phyloP scores from a whole-genome alignment of 2,113 vertebrate species.

The Cathartes aura region DNA sequence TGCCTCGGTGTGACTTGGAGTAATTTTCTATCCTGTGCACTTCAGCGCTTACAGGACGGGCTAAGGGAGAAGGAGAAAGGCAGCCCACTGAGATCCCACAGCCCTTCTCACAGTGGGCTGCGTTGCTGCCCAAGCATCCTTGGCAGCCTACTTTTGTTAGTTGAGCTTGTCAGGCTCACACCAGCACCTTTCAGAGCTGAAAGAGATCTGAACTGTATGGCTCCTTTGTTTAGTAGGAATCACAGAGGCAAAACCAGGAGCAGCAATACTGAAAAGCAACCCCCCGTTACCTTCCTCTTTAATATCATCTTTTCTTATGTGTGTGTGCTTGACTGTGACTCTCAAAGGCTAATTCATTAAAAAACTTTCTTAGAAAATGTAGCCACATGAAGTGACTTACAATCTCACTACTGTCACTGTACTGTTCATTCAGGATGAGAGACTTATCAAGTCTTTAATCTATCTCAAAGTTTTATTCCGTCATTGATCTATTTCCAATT shows the following conservation, averaged over 20 bases:
- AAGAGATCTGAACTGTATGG: neutral
- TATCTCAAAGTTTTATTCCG: slow-evolving; percentile 44
- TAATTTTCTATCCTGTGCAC: neutral
- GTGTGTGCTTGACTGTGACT: neutral
- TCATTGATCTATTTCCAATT: slow-evolving; percentile 31
- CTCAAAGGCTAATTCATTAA: slow-evolving; percentile 15
- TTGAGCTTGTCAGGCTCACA: neutral
- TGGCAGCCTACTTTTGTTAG: neutral
- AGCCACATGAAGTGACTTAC: neutral
- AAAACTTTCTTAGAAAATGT: slow-evolving; percentile 18
- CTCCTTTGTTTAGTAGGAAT: slow-evolving; percentile 5
- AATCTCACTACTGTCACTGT: neutral
- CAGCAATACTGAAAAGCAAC: neutral
- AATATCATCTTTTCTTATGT: neutral
- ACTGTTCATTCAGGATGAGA: neutral
- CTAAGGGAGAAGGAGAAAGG: neutral
- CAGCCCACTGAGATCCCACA: rapidly evolving
- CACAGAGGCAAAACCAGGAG: neutral
- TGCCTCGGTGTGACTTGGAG: neutral
- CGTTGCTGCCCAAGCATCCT: neutral
- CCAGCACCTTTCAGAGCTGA: neutral
- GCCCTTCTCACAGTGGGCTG: neutral
- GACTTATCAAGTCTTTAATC: slow-evolving; percentile 27
- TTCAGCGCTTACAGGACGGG: neutral
- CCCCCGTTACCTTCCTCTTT: neutral